phyloP scores from a whole-genome alignment of 2,888 invertebrate species.

The Eupithecia tripunctaria region DNA sequence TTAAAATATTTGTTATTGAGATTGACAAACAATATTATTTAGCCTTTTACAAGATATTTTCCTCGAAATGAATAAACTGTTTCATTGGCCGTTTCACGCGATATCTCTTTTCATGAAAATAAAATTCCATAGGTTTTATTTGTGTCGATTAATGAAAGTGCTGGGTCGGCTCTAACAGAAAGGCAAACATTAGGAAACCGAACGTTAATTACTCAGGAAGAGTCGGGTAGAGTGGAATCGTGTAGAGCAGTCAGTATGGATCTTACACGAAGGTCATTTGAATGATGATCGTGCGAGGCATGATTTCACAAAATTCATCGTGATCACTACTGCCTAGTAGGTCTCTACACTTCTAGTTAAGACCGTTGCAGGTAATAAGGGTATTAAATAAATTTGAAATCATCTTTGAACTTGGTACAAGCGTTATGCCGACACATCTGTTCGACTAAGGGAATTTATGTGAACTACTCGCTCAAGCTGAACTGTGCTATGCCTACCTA shows the following conservation, averaged over 20 bases:
- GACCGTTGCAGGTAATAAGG: neutral
- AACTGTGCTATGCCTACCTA: neutral
- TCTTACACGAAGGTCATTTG: neutral
- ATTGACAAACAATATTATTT: slow-evolving; percentile 6
- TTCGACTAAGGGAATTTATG: neutral
- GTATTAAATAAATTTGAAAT: too few relatives aligned
- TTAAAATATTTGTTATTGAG: neutral
- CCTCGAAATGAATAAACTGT: neutral
- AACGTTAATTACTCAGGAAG: slow-evolving; percentile 13
- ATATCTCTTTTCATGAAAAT: neutral
- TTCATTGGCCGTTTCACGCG: neutral
- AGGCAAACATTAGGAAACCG: slow-evolving; percentile 1
- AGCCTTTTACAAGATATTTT: neutral
- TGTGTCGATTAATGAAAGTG: neutral
- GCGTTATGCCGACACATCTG: neutral
- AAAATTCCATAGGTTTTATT: neutral
- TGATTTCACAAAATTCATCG: too few relatives aligned
- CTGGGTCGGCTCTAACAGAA: neutral
- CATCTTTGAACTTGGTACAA: neutral
- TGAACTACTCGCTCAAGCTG: too few relatives aligned
- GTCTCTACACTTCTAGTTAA: neutral
- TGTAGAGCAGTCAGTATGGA: neutral
- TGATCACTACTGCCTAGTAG: too few relatives aligned
- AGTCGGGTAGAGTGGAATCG: neutral
- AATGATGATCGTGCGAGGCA: neutral